Conservation (phyloP, 2,888 invertebrate genomes). For the Nephrotoma guestfalica region DNA sequence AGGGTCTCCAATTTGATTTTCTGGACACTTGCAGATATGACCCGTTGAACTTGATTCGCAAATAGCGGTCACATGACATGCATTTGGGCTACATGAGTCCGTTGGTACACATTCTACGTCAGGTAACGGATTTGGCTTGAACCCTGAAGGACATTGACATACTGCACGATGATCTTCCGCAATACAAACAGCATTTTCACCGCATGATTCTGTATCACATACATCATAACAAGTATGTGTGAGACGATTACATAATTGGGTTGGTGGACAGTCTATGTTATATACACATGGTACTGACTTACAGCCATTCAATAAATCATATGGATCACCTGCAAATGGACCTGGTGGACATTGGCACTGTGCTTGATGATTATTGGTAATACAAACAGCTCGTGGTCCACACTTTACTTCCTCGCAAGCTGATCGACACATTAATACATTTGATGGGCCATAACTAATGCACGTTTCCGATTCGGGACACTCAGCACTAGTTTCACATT, state of each 20-base stretch:
- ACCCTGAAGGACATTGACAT: conserved; percentile 80
- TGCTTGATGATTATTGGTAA: conserved; percentile 78
- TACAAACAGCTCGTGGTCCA: conserved; percentile 75
- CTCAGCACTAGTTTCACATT: conserved; percentile 65
- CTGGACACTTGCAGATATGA: conserved; percentile 64
- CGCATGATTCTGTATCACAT: conserved; percentile 70
- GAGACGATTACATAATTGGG: conserved; percentile 68
- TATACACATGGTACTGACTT: conserved; percentile 73
- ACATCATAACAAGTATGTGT: conserved; percentile 70
- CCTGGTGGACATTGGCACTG: conserved; percentile 84
- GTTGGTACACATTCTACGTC: conserved; percentile 63
- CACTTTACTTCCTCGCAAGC: conserved; percentile 66
- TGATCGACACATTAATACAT: conserved; percentile 51
- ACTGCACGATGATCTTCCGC: conserved; percentile 67
- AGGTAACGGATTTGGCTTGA: conserved; percentile 64
- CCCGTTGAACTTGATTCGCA: conserved; percentile 56
- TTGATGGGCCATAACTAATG: conserved; percentile 39
- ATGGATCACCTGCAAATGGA: conserved; percentile 72
- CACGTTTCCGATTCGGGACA: conserved; percentile 75
- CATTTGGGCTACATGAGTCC: conserved; percentile 58
- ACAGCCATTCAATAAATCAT: conserved; percentile 58
- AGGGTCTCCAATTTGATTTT: conserved; percentile 63
- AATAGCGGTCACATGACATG: conserved; percentile 67
- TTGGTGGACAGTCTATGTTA: conserved; percentile 66
- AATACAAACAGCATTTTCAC: conserved; percentile 75